These are phyloP conservation scores for Acanthaster planci DNA, from an alignment of 35 echinoderm and acorn worm genomes.

Conservation along the genomic window DNA sequence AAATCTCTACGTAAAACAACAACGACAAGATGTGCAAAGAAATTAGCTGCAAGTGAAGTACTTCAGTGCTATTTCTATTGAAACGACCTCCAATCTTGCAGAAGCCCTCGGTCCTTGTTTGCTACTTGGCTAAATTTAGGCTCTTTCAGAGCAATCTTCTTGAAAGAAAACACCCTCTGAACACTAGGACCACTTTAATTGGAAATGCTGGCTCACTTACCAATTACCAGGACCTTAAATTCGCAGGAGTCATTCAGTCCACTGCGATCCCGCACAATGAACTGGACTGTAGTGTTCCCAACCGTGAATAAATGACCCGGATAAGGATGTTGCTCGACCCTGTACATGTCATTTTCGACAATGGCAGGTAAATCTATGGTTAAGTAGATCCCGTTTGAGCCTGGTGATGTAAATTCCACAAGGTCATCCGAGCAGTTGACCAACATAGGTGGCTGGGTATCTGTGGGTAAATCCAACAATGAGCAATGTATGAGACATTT, in stretches of 20 bases:
- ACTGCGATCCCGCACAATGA: constrained; percentile 48
- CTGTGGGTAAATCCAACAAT: background rate
- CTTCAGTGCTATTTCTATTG: too few relatives aligned
- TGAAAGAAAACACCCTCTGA: too few relatives aligned
- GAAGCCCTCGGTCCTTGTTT: too few relatives aligned
- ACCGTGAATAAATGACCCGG: constrained; percentile 30
- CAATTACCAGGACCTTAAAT: background rate
- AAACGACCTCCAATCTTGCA: too few relatives aligned
- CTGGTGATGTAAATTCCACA: background rate
- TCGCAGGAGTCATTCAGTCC: constrained; percentile 46
- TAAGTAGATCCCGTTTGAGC: background rate
- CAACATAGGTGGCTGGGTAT: constrained; percentile 9
- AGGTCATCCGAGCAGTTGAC: constrained; percentile 17
- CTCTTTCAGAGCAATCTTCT: too few relatives aligned
- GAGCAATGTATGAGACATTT: background rate
- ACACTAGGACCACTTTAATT: background rate
- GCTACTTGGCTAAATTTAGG: too few relatives aligned
- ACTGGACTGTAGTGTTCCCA: constrained; percentile 45
- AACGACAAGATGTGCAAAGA: too few relatives aligned
- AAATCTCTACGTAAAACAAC: too few relatives aligned
- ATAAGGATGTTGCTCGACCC: constrained; percentile 5
- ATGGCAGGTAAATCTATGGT: background rate
- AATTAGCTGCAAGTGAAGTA: too few relatives aligned
- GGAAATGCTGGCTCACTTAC: background rate
- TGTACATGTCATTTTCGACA: constrained; percentile 31